Evolutionary conservation across 2,797 vertebrate genomes (phyloP).

Genomic region (Zenarchopterus dispar): DNA sequence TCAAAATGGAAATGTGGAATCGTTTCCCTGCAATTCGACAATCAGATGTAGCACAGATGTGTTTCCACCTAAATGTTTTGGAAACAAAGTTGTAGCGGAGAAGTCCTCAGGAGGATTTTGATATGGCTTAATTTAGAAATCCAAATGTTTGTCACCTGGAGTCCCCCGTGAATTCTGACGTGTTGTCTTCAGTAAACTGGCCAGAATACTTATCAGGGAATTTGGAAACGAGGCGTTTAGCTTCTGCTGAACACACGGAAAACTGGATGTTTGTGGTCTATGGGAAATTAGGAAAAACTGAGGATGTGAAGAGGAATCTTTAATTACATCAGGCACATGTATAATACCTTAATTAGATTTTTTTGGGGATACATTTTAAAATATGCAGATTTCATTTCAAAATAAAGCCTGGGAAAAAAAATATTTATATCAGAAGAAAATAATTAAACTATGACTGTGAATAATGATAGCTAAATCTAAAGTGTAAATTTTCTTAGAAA

Average conservation of each 20-base stretch:
- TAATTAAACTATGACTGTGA: too few species aligned
- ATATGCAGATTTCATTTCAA: not conserved
- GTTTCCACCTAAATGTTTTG: not conserved
- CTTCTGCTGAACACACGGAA: not conserved
- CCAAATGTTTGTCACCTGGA: not conserved
- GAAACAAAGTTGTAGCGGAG: not conserved
- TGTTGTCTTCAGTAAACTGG: not conserved
- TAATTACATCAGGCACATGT: not conserved
- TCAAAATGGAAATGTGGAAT: not conserved
- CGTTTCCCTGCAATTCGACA: not conserved
- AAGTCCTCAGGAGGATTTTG: not conserved
- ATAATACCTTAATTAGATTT: not conserved
- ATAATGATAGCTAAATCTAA: too few species aligned
- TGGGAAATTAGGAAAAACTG: not conserved
- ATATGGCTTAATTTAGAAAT: not conserved
- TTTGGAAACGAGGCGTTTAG: not conserved
- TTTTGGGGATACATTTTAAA: not conserved
- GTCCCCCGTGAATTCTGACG: not conserved
- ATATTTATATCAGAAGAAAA: too few species aligned
- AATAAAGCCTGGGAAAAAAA: not conserved
- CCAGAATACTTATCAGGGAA: not conserved
- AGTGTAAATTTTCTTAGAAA: too few species aligned
- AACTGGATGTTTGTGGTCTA: not conserved
- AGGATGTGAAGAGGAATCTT: not conserved
- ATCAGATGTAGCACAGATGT: not conserved